Percentiles rank a stretch among this genome's conserved stretches.
Evolutionary conservation across 1,140 invertebrate genomes (phyloP).

Genomic region (Zophobas atratus): DNA sequence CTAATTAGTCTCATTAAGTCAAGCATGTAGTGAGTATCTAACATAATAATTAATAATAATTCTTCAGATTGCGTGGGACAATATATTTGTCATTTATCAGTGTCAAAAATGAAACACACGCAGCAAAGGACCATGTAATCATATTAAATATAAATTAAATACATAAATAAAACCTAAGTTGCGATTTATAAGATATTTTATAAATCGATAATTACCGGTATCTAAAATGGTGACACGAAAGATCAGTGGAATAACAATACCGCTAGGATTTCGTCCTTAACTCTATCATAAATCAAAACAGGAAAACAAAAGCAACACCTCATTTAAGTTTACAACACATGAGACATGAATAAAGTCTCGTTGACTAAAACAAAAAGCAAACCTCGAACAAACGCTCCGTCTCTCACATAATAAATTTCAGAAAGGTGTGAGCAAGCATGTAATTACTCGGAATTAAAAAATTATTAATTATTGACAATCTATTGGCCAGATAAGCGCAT

Average conservation of each 20-base stretch:
- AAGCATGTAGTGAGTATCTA: no score
- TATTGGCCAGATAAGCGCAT: slow-evolving; percentile 42
- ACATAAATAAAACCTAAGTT: no score
- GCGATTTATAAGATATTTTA: no score
- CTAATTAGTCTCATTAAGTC: no score
- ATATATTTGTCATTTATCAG: no score
- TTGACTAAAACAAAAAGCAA: neutral
- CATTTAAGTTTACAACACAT: neutral
- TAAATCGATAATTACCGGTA: no score
- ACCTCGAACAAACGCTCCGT: neutral
- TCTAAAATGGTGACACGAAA: neutral
- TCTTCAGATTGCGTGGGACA: no score
- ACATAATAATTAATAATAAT: no score
- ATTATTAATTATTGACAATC: slow-evolving; percentile 51
- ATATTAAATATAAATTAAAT: no score
- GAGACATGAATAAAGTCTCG: neutral
- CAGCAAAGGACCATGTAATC: no score
- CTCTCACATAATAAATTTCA: slow-evolving; percentile 19
- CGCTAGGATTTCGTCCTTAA: neutral
- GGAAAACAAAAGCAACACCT: neutral
- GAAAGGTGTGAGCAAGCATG: slow-evolving; percentile 35
- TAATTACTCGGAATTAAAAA: slow-evolving; percentile 43
- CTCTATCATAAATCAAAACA: neutral
- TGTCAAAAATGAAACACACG: no score
- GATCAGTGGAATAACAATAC: neutral